These are phyloP conservation scores for Amia ocellicauda DNA, from an alignment of 2,113 vertebrate species.

Conservation along the genomic window DNA sequence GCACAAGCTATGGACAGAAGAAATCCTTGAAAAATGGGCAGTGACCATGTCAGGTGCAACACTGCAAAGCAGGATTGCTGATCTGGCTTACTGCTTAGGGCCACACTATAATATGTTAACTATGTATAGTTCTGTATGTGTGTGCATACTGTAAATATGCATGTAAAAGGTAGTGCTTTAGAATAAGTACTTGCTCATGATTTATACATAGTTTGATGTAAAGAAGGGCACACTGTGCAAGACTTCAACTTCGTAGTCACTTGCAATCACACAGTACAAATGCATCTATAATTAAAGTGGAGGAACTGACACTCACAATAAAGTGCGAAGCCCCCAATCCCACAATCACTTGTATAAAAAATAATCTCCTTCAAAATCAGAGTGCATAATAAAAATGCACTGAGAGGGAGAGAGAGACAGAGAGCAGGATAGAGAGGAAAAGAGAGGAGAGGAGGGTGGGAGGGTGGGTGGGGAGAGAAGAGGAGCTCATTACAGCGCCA, in stretches of 20 bases:
- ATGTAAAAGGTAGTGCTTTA: too few relatives aligned
- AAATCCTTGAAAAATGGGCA: too few relatives aligned
- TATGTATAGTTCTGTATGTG: too few relatives aligned
- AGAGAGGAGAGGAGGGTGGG: too few relatives aligned
- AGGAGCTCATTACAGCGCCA: too few relatives aligned
- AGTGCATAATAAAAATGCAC: neutral
- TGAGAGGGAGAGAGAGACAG: neutral
- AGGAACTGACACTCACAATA: neutral
- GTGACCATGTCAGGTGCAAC: too few relatives aligned
- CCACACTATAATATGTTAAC: too few relatives aligned
- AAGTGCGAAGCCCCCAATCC: neutral
- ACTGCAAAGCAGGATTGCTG: too few relatives aligned
- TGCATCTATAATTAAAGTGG: constrained; percentile 2
- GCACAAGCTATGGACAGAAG: too few relatives aligned
- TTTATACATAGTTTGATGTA: neutral
- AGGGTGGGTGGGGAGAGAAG: too few relatives aligned
- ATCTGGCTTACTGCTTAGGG: too few relatives aligned
- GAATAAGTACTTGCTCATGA: neutral
- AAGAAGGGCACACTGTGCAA: neutral
- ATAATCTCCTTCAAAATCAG: neutral
- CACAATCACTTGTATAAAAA: neutral
- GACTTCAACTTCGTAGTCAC: neutral
- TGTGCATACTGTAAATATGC: too few relatives aligned
- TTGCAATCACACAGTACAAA: neutral
- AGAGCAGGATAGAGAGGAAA: neutral